Base-by-base conservation (phyloP, 2,797 vertebrate species). In the Platyrinchus mystaceus region DNA sequence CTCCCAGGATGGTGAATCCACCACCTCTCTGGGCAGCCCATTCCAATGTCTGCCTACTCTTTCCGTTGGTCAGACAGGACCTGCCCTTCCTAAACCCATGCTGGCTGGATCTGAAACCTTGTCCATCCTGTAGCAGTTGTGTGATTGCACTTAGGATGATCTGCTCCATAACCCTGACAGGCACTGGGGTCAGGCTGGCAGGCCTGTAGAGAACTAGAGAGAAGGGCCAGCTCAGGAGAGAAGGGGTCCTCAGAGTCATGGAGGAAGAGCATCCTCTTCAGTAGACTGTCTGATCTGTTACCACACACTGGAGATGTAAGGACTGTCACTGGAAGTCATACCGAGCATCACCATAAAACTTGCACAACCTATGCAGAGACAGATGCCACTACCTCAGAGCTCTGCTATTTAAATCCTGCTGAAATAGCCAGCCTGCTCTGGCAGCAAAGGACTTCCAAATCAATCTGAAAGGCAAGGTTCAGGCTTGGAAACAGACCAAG, bases 261-360 rank as follows among this genome's bases (percentile, higher is more conserved):
- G 13, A 27, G 1, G 6, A 53, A 7, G 7, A 36, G 12, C 0
- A 2, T 13, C 7, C 47, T 30, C 47, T 43, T 27, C 41, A 70
- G 19, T 1, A 58, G 39, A 21, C 27, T 6, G 11, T 52, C 71
- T 32, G 30, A 28, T 82, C 34, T 49, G 7, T 27, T 34, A 64
- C 18, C 19, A 30, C 0, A 0, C n/a, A n/a, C 9, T 5, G 22
- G 44, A 60, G 55, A 37, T 50, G 34, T 7, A 46, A 50, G 18
- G 13, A 49, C 41, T 18, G 24, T 27, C 59, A 46, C 41, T 19
- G 11, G 10, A 71, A 69, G 21, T 11, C 3, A 0, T 32, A 22
- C 37, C 10, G 6, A 21, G 32, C 37, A 71, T 3, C 46, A 36
- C 44, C 27, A 19, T 3, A n/a, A 30, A 34, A 41, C 15, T 26